Conservation (phyloP, 2,888 invertebrate species). For the Agonopterix subpropinquella region DNA sequence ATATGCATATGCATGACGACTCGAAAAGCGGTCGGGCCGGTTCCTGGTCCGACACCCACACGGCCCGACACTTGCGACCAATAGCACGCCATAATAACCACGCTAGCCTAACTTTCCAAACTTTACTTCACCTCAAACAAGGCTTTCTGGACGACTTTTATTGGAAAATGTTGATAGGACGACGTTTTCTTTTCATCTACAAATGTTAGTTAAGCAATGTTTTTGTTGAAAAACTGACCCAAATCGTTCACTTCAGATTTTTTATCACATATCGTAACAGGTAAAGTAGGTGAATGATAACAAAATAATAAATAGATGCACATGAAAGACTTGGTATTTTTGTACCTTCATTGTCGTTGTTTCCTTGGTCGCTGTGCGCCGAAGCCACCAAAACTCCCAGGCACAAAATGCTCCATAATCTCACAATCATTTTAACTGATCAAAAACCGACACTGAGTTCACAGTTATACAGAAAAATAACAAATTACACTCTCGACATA, state of each 20-base stretch:
- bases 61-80: conserved; percentile 22
- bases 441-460: conserved; percentile 57
- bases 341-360: conserved; percentile 73
- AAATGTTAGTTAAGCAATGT: neutral
- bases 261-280: neutral
- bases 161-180: too few species aligned
- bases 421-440: conserved; percentile 73
- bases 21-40: conserved; percentile 3
- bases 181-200: neutral
- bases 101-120: conserved; percentile 23
- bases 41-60: conserved; percentile 50
- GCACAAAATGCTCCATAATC: conserved; percentile 68
- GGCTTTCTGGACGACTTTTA: too few species aligned
- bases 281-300: conserved; percentile 23
- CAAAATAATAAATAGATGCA: conserved; percentile 51
- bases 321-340: conserved; percentile 27
- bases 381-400: conserved; percentile 67
- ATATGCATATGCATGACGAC: neutral
- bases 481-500: conserved; percentile 68
- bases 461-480: conserved; percentile 60
- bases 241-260: neutral
- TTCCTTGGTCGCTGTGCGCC: conserved; percentile 60
- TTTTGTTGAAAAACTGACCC: neutral
- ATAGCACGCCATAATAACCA: conserved; percentile 31
- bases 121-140: conserved; percentile 3